Evolutionary conservation across 2,797 vertebrate genomes (phyloP), one percentile per base, ranked within the genome.

Genomic region (Gallinago stenura): DNA sequence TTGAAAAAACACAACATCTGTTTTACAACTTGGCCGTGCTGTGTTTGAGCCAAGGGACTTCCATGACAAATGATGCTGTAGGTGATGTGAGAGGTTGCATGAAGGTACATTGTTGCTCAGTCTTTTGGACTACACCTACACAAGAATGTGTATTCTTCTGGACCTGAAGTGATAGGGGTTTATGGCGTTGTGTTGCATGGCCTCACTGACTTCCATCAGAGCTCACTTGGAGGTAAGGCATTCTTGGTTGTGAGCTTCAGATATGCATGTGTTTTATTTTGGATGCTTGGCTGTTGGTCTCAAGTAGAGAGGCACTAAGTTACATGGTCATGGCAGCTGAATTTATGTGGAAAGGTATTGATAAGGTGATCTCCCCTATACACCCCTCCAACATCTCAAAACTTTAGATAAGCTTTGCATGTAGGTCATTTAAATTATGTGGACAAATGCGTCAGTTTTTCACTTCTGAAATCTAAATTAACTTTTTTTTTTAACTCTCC

Each of bases 31-130:
- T 8, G 1, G 7, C 14, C 46, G 72, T 70, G 15, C 16, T 61
- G 4, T 65, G 28, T 28, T 70, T 77, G 37, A 72, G 46, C 37
- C 16, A 66, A 68, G 13, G 17, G 9, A 45, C 4, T 69, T 79
- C 26, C 22, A 50, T 10, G 30, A 70, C 18, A 22, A 68, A 61
- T 35, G 30, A 62, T 0, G 0, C 17, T 3, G 1, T 9, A 25
- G 26, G 57, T 45, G 19, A 17, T 4, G 1, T 31, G n/a, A 81
- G 72, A 56, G 0, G 0, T 24, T 64, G 11, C 4, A 17, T 10
- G 51, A 75, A 82, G 31, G 5, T 16, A 43, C 12, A 57, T 22
- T 2, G 1, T 60, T 71, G 15, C 37, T 81, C 48, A 12, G 2
- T 46, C 28, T 68, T 30, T n/a, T 51, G 12, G 22, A 22, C 21